These are phyloP conservation scores for Meleagris gallopavo DNA, from an alignment of 2,113 vertebrate genomes.

Conservation along the genomic window DNA sequence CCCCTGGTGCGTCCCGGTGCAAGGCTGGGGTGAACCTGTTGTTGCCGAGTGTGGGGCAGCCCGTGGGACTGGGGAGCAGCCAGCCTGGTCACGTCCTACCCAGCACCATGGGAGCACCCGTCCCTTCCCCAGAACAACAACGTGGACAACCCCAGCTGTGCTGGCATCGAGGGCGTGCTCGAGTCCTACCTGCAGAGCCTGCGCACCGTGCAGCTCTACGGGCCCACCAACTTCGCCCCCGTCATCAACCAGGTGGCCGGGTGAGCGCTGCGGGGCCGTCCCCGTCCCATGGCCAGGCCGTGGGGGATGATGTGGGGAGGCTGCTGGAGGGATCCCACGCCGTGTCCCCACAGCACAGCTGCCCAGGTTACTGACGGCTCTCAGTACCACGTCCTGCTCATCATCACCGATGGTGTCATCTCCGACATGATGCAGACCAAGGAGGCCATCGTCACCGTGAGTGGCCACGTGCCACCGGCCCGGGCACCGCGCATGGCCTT, in stretches of 20 bases:
- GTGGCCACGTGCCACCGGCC: background rate
- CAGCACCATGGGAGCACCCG: rapidly evolving
- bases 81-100: background rate
- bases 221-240: slow-evolving; percentile 93
- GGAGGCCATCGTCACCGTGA: slow-evolving; percentile 95
- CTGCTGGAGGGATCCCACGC: background rate
- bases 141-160: slow-evolving; percentile 87
- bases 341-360: slow-evolving; percentile 79
- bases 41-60: rapidly evolving
- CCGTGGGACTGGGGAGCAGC: background rate
- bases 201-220: slow-evolving; percentile 91
- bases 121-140: slow-evolving; percentile 82
- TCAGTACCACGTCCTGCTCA: slow-evolving; percentile 96
- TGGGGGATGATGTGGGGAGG: background rate
- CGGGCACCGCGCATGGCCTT: background rate
- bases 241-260: slow-evolving; percentile 95
- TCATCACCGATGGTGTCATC: slow-evolving; percentile 98
- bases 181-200: slow-evolving; percentile 94
- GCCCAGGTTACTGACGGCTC: slow-evolving; percentile 92
- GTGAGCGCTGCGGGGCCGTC: slow-evolving; percentile 71
- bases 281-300: background rate
- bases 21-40: background rate
- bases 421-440: slow-evolving; percentile 98
- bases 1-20: slow-evolving; percentile 84
- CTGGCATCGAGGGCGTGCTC: slow-evolving; percentile 88